Evolutionary conservation across 2,888 invertebrate genomes (phyloP).

Genomic region (Nephrotoma guestfalica): DNA sequence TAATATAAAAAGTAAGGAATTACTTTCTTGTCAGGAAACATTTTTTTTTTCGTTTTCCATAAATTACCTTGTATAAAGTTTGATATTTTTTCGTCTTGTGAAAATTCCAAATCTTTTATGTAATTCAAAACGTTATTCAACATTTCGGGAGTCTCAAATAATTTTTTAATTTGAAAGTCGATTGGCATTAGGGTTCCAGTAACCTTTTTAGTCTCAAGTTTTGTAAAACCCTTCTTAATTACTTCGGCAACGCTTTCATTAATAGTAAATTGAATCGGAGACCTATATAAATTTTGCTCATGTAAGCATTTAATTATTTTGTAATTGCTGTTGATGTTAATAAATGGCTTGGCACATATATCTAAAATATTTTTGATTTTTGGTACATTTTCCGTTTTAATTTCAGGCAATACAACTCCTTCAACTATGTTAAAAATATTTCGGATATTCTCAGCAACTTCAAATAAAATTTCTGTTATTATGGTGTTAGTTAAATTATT

Average conservation of each 20-base stretch:
- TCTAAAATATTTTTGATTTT: neutral
- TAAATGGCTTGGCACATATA: neutral
- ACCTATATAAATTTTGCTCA: neutral
- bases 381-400: neutral
- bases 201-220: conserved; percentile 8
- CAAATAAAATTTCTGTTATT: neutral
- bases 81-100: conserved; percentile 7
- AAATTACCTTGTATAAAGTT: conserved; percentile 9
- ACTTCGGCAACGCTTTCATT: neutral
- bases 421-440: neutral
- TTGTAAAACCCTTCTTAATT: conserved; percentile 8
- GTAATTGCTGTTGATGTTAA: neutral
- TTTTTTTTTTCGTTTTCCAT: conserved; percentile 7
- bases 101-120: neutral
- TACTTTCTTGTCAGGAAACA: conserved; percentile 5
- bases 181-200: conserved; percentile 11
- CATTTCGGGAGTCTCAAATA: conserved; percentile 10
- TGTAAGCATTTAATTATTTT: neutral
- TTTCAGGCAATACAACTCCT: neutral
- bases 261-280: neutral
- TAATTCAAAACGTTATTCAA: conserved; percentile 6
- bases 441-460: neutral
- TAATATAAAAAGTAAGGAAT: conserved; percentile 9
- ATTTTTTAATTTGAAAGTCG: conserved; percentile 12
- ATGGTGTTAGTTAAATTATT: neutral